These are phyloP conservation scores for Bryconaethiops microstoma DNA, from an alignment of 2,797 vertebrate genomes.

Conservation along the genomic window DNA sequence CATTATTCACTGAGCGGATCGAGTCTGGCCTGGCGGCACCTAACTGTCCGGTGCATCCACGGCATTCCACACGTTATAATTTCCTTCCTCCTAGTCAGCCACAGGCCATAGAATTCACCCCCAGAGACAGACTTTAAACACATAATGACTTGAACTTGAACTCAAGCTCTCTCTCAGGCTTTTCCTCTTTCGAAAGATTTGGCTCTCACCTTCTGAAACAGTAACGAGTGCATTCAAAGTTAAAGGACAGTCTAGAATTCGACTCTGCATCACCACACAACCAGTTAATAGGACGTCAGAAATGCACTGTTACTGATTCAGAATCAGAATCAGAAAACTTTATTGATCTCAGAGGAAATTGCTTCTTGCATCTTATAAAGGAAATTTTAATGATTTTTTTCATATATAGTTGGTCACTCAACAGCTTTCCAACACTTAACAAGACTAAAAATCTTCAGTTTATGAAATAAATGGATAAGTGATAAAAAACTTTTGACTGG, in stretches of 20 bases:
- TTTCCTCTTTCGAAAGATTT: background rate
- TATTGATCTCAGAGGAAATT: too few species aligned
- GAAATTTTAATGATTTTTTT: too few species aligned
- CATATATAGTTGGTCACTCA: too few species aligned
- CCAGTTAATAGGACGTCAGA: too few species aligned
- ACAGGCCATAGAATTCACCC: background rate
- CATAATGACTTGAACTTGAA: background rate
- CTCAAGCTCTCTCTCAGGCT: constrained; percentile 1
- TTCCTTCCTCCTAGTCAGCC: constrained; percentile 28
- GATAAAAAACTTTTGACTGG: background rate
- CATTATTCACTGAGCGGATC: constrained; percentile 50
- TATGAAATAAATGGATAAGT: too few species aligned
- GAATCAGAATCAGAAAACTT: too few species aligned
- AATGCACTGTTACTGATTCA: too few species aligned
- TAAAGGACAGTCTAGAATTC: too few species aligned
- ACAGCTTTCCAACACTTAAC: too few species aligned
- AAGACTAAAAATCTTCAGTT: too few species aligned
- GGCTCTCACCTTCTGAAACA: background rate
- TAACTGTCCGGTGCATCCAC: background rate
- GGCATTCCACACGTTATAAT: background rate
- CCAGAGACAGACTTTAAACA: background rate
- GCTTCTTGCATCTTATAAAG: too few species aligned
- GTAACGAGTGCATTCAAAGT: background rate
- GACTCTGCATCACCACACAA: too few species aligned
- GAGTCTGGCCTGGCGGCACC: constrained; percentile 17